A percentile compares a stretch with the other conserved stretches of the same genome.
phyloP scores from a whole-genome alignment of 2,113 vertebrate species.

The Marcusenius ussheri region DNA sequence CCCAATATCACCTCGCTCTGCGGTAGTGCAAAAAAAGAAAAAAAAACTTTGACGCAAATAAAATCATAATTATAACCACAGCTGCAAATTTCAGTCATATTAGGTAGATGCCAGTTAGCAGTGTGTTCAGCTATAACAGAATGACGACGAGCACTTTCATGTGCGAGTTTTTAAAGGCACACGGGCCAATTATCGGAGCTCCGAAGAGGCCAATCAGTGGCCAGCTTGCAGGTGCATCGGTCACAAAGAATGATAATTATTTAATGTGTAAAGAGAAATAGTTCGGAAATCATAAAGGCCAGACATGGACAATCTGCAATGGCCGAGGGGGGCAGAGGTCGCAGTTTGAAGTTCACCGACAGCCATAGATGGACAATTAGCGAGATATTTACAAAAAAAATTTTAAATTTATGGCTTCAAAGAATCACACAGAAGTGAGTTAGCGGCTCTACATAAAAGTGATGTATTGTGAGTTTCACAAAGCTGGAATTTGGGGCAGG shows the following conservation, averaged over 20 bases:
- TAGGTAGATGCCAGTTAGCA: background rate
- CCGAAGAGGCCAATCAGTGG: background rate
- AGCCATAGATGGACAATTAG: background rate
- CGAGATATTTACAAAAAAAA: background rate
- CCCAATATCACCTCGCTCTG: background rate
- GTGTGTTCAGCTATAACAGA: background rate
- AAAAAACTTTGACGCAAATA: background rate
- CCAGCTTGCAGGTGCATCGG: background rate
- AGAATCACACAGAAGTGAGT: background rate
- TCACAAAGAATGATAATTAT: background rate
- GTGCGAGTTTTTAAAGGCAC: background rate
- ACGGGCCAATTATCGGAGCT: background rate
- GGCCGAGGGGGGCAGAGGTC: background rate
- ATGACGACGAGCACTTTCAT: background rate
- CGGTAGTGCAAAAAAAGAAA: background rate
- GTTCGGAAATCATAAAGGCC: background rate
- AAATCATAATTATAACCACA: background rate
- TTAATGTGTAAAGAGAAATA: background rate
- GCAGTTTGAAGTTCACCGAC: background rate
- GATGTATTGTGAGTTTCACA: background rate
- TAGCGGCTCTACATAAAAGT: background rate
- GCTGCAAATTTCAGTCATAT: background rate
- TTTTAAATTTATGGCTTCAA: background rate
- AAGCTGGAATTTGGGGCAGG: background rate
- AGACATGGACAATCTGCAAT: background rate